A percentile compares a stretch with the other conserved stretches of the same genome.
These are phyloP conservation scores for Cyclophora albipunctata DNA, from an alignment of 2,888 invertebrate species.

Conservation along the genomic window DNA sequence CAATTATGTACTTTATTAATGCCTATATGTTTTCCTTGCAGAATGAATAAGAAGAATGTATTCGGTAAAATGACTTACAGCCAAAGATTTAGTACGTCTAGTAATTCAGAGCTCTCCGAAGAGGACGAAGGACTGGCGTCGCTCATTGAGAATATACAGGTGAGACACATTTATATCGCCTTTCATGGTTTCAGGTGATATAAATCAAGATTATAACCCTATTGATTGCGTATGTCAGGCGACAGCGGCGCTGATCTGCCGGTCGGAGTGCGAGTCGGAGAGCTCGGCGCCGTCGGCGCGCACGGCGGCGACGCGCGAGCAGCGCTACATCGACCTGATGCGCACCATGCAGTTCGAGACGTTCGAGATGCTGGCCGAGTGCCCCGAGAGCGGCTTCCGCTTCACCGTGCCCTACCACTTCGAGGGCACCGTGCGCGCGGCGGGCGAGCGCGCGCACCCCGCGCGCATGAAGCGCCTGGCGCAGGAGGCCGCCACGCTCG, in stretches of 20 bases:
- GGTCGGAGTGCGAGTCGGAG: slow-evolving; percentile 45
- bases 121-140: slow-evolving; percentile 92
- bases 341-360: slow-evolving; percentile 93
- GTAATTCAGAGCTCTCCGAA: slow-evolving; percentile 79
- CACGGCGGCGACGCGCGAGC: slow-evolving; percentile 54
- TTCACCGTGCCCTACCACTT: slow-evolving; percentile 94
- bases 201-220: not conserved
- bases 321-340: slow-evolving; percentile 89
- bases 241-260: slow-evolving; percentile 63
- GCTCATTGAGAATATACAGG: slow-evolving; percentile 93
- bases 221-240: slow-evolving; percentile 32
- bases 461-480: slow-evolving; percentile 92
- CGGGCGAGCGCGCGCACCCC: slow-evolving; percentile 90
- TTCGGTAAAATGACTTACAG: slow-evolving; percentile 71
- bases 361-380: slow-evolving; percentile 92
- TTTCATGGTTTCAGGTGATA: too few relatives aligned
- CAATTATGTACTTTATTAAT: too few relatives aligned
- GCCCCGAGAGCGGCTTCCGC: slow-evolving; percentile 81
- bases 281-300: slow-evolving; percentile 43
- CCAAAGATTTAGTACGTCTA: slow-evolving; percentile 69
- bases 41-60: slow-evolving; percentile 78
- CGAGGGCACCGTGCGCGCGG: slow-evolving; percentile 89
- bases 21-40: slow-evolving; percentile 33
- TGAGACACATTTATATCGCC: slow-evolving; percentile 14
- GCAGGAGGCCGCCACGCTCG: slow-evolving; percentile 93